Conservation (phyloP, 1,140 invertebrate species). For the Vanessa atalanta region DNA sequence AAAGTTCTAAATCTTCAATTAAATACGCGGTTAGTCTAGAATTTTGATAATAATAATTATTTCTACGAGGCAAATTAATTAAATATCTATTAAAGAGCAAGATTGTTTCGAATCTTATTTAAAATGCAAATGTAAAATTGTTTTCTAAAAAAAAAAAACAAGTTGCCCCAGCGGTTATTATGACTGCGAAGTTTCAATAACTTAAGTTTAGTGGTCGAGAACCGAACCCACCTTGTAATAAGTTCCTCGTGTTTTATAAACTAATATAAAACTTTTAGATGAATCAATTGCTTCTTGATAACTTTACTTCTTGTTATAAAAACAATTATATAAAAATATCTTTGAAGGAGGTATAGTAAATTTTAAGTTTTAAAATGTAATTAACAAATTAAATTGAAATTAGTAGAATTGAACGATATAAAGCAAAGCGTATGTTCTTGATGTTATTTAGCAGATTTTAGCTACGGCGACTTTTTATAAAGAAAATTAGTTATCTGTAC, state of each 20-base stretch:
- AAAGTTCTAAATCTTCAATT: slow-evolving; percentile 27
- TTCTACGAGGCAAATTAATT: slow-evolving; percentile 11
- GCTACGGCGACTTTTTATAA: too few species aligned
- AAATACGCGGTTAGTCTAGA: not conserved
- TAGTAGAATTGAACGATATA: not conserved
- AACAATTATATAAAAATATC: slow-evolving; percentile 10
- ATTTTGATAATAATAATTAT: not conserved
- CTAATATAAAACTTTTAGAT: slow-evolving; percentile 48
- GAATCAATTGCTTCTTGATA: slow-evolving; percentile 37
- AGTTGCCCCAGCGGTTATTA: slow-evolving; percentile 51
- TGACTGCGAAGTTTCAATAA: slow-evolving; percentile 60
- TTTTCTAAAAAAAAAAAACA: slow-evolving; percentile 36
- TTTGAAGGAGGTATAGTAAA: not conserved
- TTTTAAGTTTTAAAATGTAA: not conserved
- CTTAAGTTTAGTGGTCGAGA: slow-evolving; percentile 40
- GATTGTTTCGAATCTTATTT: slow-evolving; percentile 22
- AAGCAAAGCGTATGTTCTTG: too few species aligned
- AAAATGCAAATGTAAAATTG: slow-evolving; percentile 27
- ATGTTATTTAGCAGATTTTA: too few species aligned
- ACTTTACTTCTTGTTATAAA: slow-evolving; percentile 18
- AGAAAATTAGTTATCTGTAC: too few species aligned
- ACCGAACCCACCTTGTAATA: slow-evolving; percentile 46
- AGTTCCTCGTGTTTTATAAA: slow-evolving; percentile 43
- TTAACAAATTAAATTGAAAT: not conserved
- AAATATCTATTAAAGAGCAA: slow-evolving; percentile 18